A percentile compares a stretch with the other conserved stretches of the same genome.
Conservation (phyloP, 2,888 invertebrate species). For the Myathropa florea region DNA sequence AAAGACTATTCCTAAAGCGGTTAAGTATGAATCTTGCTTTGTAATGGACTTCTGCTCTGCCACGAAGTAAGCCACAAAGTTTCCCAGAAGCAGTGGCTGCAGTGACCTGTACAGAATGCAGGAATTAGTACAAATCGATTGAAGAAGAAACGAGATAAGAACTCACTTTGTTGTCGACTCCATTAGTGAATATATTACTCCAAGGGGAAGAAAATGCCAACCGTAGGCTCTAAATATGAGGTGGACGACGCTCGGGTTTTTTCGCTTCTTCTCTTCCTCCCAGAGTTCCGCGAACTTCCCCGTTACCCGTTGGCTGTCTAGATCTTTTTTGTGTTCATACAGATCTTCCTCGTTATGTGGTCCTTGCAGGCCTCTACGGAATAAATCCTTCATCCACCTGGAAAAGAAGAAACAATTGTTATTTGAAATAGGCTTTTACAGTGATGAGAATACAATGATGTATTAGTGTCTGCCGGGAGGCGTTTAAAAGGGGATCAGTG, state of each 20-base stretch:
- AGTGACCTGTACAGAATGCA: slow-evolving; percentile 81
- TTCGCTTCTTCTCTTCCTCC: slow-evolving; percentile 78
- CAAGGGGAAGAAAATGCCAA: slow-evolving; percentile 76
- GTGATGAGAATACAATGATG: neutral
- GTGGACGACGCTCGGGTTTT: slow-evolving; percentile 80
- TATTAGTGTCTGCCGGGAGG: too few species aligned
- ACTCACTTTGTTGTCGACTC: slow-evolving; percentile 78
- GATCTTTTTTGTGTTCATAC: slow-evolving; percentile 82
- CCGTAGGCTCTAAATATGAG: slow-evolving; percentile 81
- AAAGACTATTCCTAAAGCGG: slow-evolving; percentile 85
- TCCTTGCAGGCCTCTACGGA: slow-evolving; percentile 81
- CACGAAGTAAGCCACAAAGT: slow-evolving; percentile 85
- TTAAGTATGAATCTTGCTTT: slow-evolving; percentile 84
- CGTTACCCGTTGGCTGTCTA: slow-evolving; percentile 82
- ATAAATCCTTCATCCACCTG: slow-evolving; percentile 81
- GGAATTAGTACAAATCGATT: too few species aligned
- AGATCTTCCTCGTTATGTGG: slow-evolving; percentile 83
- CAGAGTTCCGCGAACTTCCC: slow-evolving; percentile 80
- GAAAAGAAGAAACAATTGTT: neutral
- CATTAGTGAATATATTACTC: slow-evolving; percentile 75
- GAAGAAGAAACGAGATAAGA: neutral
- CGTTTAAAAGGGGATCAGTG: too few species aligned
- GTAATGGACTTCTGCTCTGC: slow-evolving; percentile 81
- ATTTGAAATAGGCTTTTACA: neutral
- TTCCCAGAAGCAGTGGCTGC: slow-evolving; percentile 85